Base-by-base conservation (phyloP, 2,113 vertebrate genomes). In the Rhinogobius similis region DNA sequence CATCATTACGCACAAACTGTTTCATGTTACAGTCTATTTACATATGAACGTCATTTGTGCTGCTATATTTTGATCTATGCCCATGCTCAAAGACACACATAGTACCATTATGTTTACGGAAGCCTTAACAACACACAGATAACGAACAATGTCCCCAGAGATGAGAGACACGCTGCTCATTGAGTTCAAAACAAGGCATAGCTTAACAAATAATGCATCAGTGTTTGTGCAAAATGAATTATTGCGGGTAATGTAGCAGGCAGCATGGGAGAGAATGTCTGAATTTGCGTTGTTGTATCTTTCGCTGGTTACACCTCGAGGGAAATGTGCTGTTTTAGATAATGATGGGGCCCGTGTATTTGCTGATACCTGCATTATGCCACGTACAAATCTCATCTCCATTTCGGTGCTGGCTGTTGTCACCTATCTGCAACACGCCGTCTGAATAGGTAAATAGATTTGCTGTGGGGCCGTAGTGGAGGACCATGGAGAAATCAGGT, bases 291-390 rank as follows among this genome's bases (percentile, higher is more conserved):
- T 67, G 38, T 29, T 39, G 76, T 74, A 81, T 88, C 84, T 90
- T 83, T 74, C 76, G 65, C 68, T 62, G 71, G 58, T 32, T 55
- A 81, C 8, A 53, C 81, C 83, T 88, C 86, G 52, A 73, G 85
- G 85, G 83, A 84, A 84, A 89, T 85, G 78, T 80, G 87, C 61
- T 84, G 79, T 88, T 89, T 89, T 88, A 87, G 86, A 90, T 90
- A 88, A 90, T 90, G 85, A 89, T 82, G 82, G 79, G 79, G 74
- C 81, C 69, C 73, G 77, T 76, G 79, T 79, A 84, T 89, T 85
- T 85, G 74, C 87, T 78, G 84, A 86, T 90, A 86, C 82, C 75
- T 75, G 69, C 79, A 88, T 85, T 84, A 83, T 70, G 67, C 77
- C 75, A 59, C 32, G 77, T 82, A 83, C 86, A 81, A 84, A 84